phyloP scores from a whole-genome alignment of 2,113 vertebrate genomes.

The Cebus imitator region DNA sequence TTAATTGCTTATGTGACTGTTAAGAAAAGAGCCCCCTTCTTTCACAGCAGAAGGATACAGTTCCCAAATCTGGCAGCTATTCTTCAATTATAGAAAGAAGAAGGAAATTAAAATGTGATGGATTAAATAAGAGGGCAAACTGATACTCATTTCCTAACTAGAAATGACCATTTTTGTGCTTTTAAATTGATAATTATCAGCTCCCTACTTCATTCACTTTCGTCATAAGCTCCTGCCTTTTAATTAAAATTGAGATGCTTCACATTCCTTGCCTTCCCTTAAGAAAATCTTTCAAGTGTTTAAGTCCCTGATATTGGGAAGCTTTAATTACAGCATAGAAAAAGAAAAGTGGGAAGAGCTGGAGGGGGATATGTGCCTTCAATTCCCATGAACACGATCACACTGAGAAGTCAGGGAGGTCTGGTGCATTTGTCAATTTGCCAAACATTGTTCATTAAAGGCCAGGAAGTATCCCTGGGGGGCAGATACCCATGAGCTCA shows the following conservation, averaged over 20 bases:
- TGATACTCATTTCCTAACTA: slow-evolving; percentile 3
- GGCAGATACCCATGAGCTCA: not conserved
- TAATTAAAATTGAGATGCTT: slow-evolving; percentile 67
- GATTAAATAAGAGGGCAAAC: slow-evolving; percentile 41
- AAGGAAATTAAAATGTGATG: slow-evolving; percentile 66
- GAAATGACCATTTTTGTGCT: slow-evolving; percentile 27
- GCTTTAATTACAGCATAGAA: not conserved
- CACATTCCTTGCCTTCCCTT: slow-evolving; percentile 50
- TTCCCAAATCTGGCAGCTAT: not conserved
- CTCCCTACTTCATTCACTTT: not conserved
- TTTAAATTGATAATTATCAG: slow-evolving; percentile 24
- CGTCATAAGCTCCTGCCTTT: slow-evolving; percentile 45
- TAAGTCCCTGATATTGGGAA: not conserved
- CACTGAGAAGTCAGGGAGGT: not conserved
- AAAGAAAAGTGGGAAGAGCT: not conserved
- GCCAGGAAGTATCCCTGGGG: not conserved
- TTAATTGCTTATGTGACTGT: not conserved
- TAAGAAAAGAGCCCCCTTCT: not conserved
- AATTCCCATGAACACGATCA: not conserved
- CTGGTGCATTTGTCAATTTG: not conserved
- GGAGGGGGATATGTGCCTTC: not conserved
- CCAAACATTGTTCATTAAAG: not conserved
- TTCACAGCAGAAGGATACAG: not conserved
- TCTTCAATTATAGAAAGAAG: slow-evolving; percentile 64
- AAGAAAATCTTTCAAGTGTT: slow-evolving; percentile 47